Percentiles rank a stretch among this genome's conserved stretches.
phyloP scores from a whole-genome alignment of 1,140 invertebrate species.

The Papilio polyxenes region DNA sequence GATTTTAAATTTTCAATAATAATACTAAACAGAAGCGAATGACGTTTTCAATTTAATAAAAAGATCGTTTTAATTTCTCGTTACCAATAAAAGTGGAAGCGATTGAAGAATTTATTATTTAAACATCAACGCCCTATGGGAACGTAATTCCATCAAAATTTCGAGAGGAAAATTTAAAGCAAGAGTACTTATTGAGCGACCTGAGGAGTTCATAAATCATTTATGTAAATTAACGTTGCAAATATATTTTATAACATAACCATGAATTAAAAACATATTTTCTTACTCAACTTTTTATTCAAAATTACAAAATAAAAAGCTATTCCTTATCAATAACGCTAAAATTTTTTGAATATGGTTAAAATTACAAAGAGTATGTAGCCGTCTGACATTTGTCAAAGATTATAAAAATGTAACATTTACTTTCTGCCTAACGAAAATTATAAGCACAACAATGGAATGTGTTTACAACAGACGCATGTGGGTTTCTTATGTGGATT shows the following conservation, averaged over 20 bases:
- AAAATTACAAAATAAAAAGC: no score
- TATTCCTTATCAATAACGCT: no score
- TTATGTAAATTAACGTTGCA: conserved; percentile 23
- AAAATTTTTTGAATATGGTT: no score
- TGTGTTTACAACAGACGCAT: neutral
- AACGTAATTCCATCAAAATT: conserved; percentile 27
- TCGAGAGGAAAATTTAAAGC: conserved; percentile 32
- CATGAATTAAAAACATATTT: neutral
- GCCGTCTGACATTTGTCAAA: no score
- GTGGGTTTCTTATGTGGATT: neutral
- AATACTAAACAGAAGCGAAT: neutral
- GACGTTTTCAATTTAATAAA: neutral
- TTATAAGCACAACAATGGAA: neutral
- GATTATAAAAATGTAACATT: no score
- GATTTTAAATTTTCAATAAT: neutral
- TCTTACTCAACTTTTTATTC: neutral
- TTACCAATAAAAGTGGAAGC: neutral
- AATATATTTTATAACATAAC: neutral
- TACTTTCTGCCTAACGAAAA: neutral
- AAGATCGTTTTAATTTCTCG: conserved; percentile 18
- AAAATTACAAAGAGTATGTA: no score
- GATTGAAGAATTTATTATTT: conserved; percentile 28
- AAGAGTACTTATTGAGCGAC: neutral
- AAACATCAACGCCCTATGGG: conserved; percentile 21
- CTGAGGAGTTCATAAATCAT: conserved; percentile 12